These are phyloP conservation scores for Raja brachyura DNA, from an alignment of 2,113 vertebrate species.

Conservation along the genomic window DNA sequence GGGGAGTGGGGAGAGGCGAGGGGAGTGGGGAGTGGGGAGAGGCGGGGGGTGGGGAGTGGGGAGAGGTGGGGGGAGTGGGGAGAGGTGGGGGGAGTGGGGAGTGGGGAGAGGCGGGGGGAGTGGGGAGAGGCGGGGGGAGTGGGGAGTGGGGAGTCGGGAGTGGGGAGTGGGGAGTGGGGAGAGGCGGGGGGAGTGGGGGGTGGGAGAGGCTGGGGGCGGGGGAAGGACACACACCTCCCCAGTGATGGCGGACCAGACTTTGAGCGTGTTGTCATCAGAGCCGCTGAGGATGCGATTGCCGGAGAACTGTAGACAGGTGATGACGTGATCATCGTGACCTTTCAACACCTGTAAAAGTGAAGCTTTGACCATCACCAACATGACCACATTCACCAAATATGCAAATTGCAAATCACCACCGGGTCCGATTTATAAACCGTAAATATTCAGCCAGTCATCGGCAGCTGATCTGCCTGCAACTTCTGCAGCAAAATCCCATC, in stretches of 20 bases:
- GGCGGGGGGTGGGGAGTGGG: no score
- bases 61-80: no score
- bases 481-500: background rate
- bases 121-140: background rate
- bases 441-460: no score
- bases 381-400: no score
- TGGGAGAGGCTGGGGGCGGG: background rate
- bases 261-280: conserved; percentile 54
- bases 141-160: no score
- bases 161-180: no score
- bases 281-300: conserved; percentile 53
- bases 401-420: no score
- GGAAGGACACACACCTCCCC: conserved; percentile 49
- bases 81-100: no score
- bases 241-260: conserved; percentile 53
- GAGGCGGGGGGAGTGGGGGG: background rate
- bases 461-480: background rate
- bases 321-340: conserved; percentile 52
- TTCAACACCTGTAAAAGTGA: conserved; percentile 48
- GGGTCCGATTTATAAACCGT: background rate
- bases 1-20: no score
- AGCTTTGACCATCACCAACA: no score
- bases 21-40: no score
- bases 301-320: conserved; percentile 56
- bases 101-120: no score